phyloP scores from a whole-genome alignment of 2,888 invertebrate genomes.

The Pelosia muscerda region DNA sequence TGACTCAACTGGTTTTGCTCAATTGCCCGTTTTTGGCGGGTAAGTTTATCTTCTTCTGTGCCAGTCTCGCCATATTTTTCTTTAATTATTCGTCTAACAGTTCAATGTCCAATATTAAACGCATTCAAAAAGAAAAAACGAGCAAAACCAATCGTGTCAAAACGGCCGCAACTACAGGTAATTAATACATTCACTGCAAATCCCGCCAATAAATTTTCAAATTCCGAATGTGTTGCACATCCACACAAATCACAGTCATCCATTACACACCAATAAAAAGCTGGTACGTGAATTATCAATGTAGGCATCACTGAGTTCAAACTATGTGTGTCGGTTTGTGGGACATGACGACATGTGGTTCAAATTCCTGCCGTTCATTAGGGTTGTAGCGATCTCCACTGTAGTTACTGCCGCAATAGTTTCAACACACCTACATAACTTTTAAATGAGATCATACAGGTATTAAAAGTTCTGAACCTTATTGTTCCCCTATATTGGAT shows the following conservation, averaged over 20 bases:
- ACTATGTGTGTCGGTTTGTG: slow-evolving; percentile 8
- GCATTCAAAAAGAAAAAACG: no score
- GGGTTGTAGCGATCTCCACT: not conserved
- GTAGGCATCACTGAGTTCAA: slow-evolving; percentile 26
- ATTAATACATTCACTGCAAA: not conserved
- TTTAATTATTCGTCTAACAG: no score
- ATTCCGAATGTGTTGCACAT: not conserved
- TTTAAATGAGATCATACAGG: not conserved
- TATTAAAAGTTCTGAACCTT: not conserved
- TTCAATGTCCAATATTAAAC: no score
- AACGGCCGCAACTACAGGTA: no score
- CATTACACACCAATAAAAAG: not conserved
- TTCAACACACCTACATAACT: not conserved
- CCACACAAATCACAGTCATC: slow-evolving; percentile 6
- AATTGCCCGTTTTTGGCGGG: no score
- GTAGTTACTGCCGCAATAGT: not conserved
- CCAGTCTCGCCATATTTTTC: no score
- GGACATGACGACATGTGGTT: not conserved
- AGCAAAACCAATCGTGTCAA: no score
- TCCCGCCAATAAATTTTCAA: not conserved
- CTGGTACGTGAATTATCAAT: slow-evolving; percentile 15
- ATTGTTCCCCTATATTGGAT: not conserved
- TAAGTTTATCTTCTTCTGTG: no score
- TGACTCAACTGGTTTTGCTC: no score
- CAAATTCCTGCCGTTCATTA: not conserved